Conservation (phyloP, 2,113 vertebrate genomes). For the Alligator sinensis region DNA sequence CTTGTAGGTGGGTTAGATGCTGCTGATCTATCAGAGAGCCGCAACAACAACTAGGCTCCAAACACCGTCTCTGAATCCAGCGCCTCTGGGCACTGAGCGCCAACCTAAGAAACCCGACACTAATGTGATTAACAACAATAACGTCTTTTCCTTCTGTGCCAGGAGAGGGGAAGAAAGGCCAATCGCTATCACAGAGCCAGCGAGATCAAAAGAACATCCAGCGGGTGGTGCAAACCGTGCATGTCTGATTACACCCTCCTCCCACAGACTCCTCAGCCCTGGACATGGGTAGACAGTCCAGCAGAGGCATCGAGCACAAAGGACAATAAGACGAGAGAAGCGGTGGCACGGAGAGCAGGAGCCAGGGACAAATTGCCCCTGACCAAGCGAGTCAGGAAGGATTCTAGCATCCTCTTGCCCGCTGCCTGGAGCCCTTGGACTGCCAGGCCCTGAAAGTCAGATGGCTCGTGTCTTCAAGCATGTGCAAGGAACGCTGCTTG, state of each 20-base stretch:
- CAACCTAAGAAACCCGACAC: neutral
- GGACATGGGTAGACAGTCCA: fast-evolving
- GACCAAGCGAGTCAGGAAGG: fast-evolving
- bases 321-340: neutral
- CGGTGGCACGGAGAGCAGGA: fast-evolving
- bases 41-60: fast-evolving
- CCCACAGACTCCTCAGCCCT: neutral
- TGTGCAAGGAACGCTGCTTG: too few relatives aligned
- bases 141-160: neutral
- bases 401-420: neutral
- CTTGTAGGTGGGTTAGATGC: neutral
- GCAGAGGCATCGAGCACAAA: neutral
- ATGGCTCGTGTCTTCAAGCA: too few relatives aligned
- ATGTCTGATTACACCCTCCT: neutral
- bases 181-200: too few relatives aligned
- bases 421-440: neutral
- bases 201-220: neutral
- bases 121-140: fast-evolving
- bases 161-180: neutral
- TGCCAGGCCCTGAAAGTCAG: too few relatives aligned
- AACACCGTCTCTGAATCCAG: neutral
- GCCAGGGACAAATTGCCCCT: neutral
- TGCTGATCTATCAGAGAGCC: neutral
- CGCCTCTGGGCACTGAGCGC: fast-evolving
- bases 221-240: fast-evolving